phyloP scores from a whole-genome alignment of 1,140 invertebrate genomes.

The Lepidurus couesii region DNA sequence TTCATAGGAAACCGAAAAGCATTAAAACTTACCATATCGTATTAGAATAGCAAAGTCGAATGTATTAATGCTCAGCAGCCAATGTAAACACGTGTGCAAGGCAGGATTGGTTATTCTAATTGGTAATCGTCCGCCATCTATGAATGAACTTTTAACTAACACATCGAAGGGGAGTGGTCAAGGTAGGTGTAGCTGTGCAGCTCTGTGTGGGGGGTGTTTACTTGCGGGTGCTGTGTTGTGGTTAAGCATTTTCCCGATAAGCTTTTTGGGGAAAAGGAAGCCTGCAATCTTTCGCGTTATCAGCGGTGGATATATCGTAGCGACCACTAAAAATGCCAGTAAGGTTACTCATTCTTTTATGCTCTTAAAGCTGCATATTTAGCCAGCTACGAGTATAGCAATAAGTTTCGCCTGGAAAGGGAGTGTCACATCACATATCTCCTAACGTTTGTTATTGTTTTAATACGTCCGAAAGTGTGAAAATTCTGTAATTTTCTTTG shows the following conservation, averaged over 20 bases:
- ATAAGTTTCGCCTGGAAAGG: not conserved
- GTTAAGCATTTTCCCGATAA: not conserved
- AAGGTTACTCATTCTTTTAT: not conserved
- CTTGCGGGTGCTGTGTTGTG: not conserved
- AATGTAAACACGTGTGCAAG: too few relatives aligned
- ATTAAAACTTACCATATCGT: too few relatives aligned
- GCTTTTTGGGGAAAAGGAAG: not conserved
- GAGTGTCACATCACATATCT: not conserved
- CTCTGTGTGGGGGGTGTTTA: not conserved
- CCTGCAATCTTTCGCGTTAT: not conserved
- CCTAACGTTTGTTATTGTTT: not conserved
- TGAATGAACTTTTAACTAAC: too few relatives aligned
- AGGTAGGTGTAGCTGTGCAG: too few relatives aligned
- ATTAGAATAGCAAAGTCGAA: too few relatives aligned
- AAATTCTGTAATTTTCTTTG: not conserved
- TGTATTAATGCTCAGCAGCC: too few relatives aligned
- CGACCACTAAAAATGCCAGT: conserved; percentile 12
- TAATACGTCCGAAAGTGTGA: not conserved
- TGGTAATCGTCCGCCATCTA: too few relatives aligned
- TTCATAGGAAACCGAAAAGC: too few relatives aligned
- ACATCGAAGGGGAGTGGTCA: too few relatives aligned
- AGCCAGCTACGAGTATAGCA: not conserved
- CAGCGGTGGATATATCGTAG: not conserved
- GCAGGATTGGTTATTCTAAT: too few relatives aligned
- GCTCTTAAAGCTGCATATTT: not conserved